Conservation (phyloP, 2,113 vertebrate species). For the Puma concolor region DNA sequence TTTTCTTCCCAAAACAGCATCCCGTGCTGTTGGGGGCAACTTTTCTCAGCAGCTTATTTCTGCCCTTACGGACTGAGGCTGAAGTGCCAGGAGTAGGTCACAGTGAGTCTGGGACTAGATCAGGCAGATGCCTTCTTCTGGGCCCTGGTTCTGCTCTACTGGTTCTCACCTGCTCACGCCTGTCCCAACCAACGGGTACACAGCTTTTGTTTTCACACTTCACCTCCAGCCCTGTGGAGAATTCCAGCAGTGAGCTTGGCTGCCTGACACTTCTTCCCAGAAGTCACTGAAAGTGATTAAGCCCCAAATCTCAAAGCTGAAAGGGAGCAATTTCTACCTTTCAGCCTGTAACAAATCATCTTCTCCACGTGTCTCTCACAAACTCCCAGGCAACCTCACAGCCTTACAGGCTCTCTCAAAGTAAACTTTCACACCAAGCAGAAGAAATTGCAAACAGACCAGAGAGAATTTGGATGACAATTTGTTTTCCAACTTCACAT, state of each 20-base stretch:
- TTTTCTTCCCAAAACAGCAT: not conserved
- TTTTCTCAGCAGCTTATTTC: not conserved
- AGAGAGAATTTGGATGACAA: not conserved
- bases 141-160: not conserved
- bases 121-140: not conserved
- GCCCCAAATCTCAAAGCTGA: not conserved
- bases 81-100: not conserved
- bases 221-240: not conserved
- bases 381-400: not conserved
- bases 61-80: not conserved
- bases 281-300: slow-evolving; percentile 21
- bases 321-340: not conserved
- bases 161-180: not conserved
- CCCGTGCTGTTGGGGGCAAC: not conserved
- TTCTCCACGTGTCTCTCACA: not conserved
- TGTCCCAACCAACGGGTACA: rapidly evolving
- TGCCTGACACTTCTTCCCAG: not conserved
- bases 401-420: not conserved
- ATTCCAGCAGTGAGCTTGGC: slow-evolving; percentile 30
- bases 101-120: not conserved
- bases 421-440: not conserved
- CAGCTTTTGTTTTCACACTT: slow-evolving; percentile 39
- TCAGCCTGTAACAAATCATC: not conserved
- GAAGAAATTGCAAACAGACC: not conserved
- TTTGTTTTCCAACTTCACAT: not conserved